These are phyloP conservation scores for Drosophila pandora DNA, from an alignment of 1,140 invertebrate genomes.

Conservation along the genomic window DNA sequence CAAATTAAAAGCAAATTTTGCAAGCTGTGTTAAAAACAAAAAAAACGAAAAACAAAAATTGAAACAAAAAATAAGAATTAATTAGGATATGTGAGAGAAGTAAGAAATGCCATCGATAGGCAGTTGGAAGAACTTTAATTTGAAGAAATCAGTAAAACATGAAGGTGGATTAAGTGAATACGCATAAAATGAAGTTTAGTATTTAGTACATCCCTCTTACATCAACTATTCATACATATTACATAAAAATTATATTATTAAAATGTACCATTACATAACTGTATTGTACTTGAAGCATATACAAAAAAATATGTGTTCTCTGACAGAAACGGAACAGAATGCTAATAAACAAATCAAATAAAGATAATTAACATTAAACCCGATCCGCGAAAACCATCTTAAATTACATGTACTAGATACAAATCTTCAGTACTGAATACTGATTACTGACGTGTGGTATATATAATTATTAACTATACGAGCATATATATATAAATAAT, in stretches of 20 bases:
- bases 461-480: constrained; percentile 28
- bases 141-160: constrained; percentile 11
- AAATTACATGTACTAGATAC: constrained; percentile 33
- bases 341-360: constrained; percentile 41
- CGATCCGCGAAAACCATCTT: constrained; percentile 14
- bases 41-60: constrained; percentile 4
- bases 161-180: constrained; percentile 8
- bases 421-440: constrained; percentile 69
- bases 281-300: constrained; percentile 48
- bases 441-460: constrained; percentile 47
- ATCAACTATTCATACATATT: constrained; percentile 41
- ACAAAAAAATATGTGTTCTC: constrained; percentile 41
- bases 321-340: constrained; percentile 11
- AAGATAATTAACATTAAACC: constrained; percentile 28
- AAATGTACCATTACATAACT: constrained; percentile 41
- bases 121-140: background rate
- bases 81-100: constrained; percentile 8
- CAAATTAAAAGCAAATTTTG: constrained; percentile 45
- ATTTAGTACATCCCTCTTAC: constrained; percentile 33
- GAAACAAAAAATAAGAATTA: constrained; percentile 10
- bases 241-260: constrained; percentile 31
- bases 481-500: constrained; percentile 35
- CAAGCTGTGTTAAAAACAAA: constrained; percentile 32
- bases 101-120: constrained; percentile 23
- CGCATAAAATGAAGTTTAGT: constrained; percentile 27